These are phyloP conservation scores for Limenitis arthemis DNA, from an alignment of 2,888 invertebrate species.

Conservation along the genomic window DNA sequence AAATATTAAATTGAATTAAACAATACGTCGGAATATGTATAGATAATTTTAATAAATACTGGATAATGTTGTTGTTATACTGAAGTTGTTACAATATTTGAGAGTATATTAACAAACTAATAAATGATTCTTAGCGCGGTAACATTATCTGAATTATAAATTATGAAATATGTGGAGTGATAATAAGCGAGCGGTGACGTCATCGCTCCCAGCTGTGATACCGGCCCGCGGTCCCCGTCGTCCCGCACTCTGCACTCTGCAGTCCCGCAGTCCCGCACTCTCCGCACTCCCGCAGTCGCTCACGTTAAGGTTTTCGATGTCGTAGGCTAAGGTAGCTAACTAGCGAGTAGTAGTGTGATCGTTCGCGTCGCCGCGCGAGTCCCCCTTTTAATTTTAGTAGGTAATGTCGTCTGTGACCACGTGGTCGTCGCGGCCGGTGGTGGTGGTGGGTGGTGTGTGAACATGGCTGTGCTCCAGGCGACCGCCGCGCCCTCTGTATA, in stretches of 20 bases:
- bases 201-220: no score
- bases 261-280: slow-evolving; percentile 13
- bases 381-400: slow-evolving; percentile 64
- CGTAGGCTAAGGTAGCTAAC: slow-evolving; percentile 58
- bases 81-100: slow-evolving; percentile 73
- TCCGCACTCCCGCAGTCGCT: slow-evolving; percentile 12
- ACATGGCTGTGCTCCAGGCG: slow-evolving; percentile 64
- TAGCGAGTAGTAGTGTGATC: slow-evolving; percentile 34
- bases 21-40: slow-evolving; percentile 55
- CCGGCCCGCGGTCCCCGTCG: slow-evolving; percentile 1
- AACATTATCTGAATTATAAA: slow-evolving; percentile 40
- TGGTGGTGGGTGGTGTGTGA: slow-evolving; percentile 59
- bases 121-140: slow-evolving; percentile 51
- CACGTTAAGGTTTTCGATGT: slow-evolving; percentile 51
- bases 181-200: slow-evolving; percentile 34
- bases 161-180: slow-evolving; percentile 48
- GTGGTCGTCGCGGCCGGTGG: slow-evolving; percentile 53
- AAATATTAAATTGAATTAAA: slow-evolving; percentile 24
- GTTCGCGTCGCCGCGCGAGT: slow-evolving; percentile 35
- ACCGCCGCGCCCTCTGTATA: slow-evolving; percentile 57
- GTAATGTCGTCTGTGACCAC: slow-evolving; percentile 69
- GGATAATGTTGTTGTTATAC: slow-evolving; percentile 71
- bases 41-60: slow-evolving; percentile 59
- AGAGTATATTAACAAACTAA: slow-evolving; percentile 68
- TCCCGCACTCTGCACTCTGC: slow-evolving; percentile 6